Evolutionary conservation across 2,113 vertebrate species (phyloP).

Genomic region (Setophaga coronata): DNA sequence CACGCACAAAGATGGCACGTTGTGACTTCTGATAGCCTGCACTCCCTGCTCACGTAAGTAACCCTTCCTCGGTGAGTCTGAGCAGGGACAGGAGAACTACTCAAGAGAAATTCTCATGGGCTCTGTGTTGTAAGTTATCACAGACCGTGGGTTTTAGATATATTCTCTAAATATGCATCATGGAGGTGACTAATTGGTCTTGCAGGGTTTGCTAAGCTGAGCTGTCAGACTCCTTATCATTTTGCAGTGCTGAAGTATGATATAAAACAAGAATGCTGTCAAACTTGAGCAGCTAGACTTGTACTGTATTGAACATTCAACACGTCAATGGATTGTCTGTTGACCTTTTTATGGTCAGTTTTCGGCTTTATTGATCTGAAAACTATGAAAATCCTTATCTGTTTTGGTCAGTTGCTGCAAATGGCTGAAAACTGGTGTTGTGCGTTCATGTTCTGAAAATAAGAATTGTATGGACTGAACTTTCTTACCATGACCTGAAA

Average conservation of each 20-base stretch:
- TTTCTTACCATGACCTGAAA: background rate
- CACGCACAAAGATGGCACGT: background rate
- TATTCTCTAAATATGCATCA: slow-evolving; percentile 19
- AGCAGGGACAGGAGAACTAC: background rate
- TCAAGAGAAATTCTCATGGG: background rate
- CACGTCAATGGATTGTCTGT: background rate
- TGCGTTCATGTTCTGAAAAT: background rate
- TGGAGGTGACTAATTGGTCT: background rate
- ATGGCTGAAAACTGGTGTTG: background rate
- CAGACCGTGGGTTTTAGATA: background rate
- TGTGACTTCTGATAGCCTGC: background rate
- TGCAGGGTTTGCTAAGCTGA: slow-evolving; percentile 28
- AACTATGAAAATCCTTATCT: slow-evolving; percentile 18
- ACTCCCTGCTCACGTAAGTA: background rate
- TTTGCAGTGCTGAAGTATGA: slow-evolving; percentile 27
- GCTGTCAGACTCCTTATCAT: slow-evolving; percentile 27
- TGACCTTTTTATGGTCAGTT: slow-evolving; percentile 18
- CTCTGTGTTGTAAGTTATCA: background rate
- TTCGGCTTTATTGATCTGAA: background rate
- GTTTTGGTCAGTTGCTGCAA: background rate
- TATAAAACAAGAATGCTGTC: slow-evolving; percentile 59
- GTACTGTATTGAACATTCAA: background rate
- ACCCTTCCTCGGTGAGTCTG: background rate
- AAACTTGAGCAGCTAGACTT: slow-evolving; percentile 31
- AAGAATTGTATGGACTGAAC: background rate